Percentiles rank a stretch among this genome's conserved stretches.
These are phyloP conservation scores for Phocoena phocoena DNA, from an alignment of 2,113 vertebrate genomes.

Conservation along the genomic window DNA sequence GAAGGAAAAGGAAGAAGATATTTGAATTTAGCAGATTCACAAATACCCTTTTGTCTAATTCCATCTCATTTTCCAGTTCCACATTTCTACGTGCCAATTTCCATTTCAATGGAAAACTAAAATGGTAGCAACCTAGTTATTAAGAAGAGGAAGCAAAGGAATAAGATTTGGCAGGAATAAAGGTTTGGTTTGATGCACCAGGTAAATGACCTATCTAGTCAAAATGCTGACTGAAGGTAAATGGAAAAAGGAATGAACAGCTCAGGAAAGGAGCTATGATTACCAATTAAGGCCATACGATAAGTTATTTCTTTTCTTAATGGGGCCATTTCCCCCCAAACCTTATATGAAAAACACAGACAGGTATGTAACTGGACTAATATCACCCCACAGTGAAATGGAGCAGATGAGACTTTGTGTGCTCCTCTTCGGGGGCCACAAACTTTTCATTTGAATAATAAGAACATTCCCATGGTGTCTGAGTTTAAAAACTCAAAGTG, in stretches of 20 bases:
- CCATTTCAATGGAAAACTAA: background rate
- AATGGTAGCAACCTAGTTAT: background rate
- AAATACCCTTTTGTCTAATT: background rate
- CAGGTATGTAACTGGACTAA: background rate
- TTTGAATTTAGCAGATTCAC: background rate
- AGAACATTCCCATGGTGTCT: background rate
- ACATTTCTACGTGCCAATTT: background rate
- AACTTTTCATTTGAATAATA: background rate
- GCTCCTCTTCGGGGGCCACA: background rate
- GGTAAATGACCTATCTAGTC: background rate
- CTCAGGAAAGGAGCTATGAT: background rate
- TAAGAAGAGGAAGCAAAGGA: background rate
- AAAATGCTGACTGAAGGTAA: background rate
- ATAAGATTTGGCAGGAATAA: background rate
- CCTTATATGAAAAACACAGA: background rate
- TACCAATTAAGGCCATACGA: background rate
- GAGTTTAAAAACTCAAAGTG: background rate
- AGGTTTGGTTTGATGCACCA: background rate
- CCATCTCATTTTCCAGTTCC: background rate
- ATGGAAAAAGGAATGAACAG: background rate
- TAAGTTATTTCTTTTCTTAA: background rate
- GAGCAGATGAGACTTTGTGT: background rate
- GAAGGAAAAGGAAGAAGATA: background rate
- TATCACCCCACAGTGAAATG: background rate
- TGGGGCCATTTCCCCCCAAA: background rate